These are phyloP conservation scores for Ooceraea biroi DNA, from an alignment of 1,140 invertebrate genomes.

Conservation along the genomic window DNA sequence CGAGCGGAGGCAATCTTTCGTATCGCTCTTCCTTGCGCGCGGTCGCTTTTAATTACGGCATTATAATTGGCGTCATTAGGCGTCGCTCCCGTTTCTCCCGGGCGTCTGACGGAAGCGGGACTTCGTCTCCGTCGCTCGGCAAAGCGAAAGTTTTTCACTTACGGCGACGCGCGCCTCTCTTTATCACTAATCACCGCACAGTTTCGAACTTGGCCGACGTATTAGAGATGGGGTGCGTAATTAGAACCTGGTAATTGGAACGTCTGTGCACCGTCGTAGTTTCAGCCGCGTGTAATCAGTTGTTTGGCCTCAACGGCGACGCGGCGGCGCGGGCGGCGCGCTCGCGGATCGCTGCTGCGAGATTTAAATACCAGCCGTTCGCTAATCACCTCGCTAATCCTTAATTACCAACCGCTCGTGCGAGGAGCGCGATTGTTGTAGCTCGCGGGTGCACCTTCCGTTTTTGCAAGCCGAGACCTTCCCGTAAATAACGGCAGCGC, in stretches of 20 bases:
- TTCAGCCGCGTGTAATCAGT: conserved; percentile 58
- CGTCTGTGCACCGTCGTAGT: conserved; percentile 41
- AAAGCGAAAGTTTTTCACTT: conserved; percentile 59
- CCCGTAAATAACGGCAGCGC: conserved; percentile 69
- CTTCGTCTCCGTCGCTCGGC: conserved; percentile 17
- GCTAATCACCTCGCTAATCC: conserved; percentile 76
- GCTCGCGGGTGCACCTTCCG: conserved; percentile 64
- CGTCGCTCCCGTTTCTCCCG: conserved; percentile 1
- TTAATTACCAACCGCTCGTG: conserved; percentile 68
- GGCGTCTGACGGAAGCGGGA: conserved; percentile 32
- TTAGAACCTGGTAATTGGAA: conserved; percentile 67
- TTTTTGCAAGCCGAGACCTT: conserved; percentile 69
- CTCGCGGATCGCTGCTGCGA: conserved; percentile 59
- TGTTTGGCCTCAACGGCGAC: conserved; percentile 47
- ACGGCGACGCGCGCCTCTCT: conserved; percentile 36
- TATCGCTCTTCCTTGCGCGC: conserved; percentile 13
- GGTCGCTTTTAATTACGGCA: conserved; percentile 43
- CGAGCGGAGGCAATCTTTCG: conserved; percentile 5
- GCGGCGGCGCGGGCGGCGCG: conserved; percentile 3
- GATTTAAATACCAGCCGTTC: conserved; percentile 71
- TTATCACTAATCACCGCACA: conserved; percentile 61
- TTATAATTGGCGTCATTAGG: conserved; percentile 57
- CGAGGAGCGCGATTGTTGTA: conserved; percentile 65
- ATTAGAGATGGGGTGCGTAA: conserved; percentile 60
- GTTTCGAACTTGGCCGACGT: conserved; percentile 51